Conservation (phyloP, 2,797 vertebrate genomes). For the Halcyon badia region DNA sequence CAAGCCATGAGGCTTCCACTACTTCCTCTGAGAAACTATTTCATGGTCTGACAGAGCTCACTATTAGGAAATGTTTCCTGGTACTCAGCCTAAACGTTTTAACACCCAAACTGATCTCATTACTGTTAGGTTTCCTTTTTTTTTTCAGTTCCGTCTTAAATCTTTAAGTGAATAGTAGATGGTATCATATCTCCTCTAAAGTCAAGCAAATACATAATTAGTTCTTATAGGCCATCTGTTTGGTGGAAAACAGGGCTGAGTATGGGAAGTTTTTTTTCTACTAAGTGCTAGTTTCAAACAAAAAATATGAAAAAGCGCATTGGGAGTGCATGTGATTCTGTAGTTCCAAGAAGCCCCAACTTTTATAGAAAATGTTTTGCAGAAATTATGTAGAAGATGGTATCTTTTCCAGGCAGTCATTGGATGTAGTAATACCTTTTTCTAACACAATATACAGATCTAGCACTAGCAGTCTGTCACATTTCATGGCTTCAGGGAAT, state of each 20-base stretch:
- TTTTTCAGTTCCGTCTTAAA: neutral
- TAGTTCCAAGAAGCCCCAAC: neutral
- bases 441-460: neutral
- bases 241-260: neutral
- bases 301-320: neutral
- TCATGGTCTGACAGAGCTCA: constrained; percentile 39
- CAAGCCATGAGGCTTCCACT: constrained; percentile 52
- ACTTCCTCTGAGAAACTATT: constrained; percentile 59
- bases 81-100: constrained; percentile 47
- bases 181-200: constrained; percentile 40
- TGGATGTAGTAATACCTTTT: constrained; percentile 19
- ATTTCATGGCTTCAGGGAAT: constrained; percentile 2
- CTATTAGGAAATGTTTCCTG: constrained; percentile 55
- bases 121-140: constrained; percentile 20
- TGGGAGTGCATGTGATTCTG: neutral
- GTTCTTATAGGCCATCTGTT: constrained; percentile 59
- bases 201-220: constrained; percentile 56
- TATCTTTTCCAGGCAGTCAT: neutral
- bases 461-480: neutral
- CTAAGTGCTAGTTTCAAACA: neutral
- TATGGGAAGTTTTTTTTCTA: constrained; percentile 28
- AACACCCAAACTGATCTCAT: constrained; percentile 53
- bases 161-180: constrained; percentile 20
- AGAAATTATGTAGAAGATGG: neutral
- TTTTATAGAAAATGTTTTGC: neutral